Evolutionary conservation across 2,113 vertebrate species (phyloP).

Genomic region (Odocoileus virginianus): DNA sequence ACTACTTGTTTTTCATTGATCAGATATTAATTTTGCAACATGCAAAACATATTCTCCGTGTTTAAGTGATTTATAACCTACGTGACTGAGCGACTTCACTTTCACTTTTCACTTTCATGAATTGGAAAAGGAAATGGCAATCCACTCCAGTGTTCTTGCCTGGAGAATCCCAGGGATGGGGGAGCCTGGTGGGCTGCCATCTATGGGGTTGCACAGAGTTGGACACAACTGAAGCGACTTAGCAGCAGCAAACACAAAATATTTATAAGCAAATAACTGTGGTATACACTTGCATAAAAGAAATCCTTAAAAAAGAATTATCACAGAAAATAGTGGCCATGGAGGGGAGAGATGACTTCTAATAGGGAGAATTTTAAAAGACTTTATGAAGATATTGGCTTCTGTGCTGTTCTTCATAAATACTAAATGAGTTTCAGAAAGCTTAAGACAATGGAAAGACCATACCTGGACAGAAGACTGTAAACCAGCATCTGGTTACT

Average conservation of each 20-base stretch:
- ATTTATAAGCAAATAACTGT: not conserved
- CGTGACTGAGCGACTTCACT: no score
- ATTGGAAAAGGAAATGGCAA: no score
- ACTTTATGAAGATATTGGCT: not conserved
- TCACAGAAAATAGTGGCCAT: not conserved
- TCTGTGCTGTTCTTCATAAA: not conserved
- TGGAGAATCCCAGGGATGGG: no score
- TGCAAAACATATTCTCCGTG: not conserved
- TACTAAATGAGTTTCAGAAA: not conserved
- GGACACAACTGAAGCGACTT: no score
- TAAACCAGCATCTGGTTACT: not conserved
- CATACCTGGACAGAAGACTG: not conserved
- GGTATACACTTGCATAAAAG: not conserved
- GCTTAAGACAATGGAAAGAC: not conserved
- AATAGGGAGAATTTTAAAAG: not conserved
- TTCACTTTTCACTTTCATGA: no score
- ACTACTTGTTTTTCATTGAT: not conserved
- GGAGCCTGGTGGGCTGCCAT: no score
- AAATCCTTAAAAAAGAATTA: not conserved
- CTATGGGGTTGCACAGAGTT: no score
- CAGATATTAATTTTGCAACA: not conserved
- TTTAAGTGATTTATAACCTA: not conserved
- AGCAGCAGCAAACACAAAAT: not conserved
- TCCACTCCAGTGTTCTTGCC: no score
- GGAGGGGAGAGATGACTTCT: not conserved